Base-by-base conservation (phyloP, 1,140 invertebrate species). In the Aphaenogaster rudis region DNA sequence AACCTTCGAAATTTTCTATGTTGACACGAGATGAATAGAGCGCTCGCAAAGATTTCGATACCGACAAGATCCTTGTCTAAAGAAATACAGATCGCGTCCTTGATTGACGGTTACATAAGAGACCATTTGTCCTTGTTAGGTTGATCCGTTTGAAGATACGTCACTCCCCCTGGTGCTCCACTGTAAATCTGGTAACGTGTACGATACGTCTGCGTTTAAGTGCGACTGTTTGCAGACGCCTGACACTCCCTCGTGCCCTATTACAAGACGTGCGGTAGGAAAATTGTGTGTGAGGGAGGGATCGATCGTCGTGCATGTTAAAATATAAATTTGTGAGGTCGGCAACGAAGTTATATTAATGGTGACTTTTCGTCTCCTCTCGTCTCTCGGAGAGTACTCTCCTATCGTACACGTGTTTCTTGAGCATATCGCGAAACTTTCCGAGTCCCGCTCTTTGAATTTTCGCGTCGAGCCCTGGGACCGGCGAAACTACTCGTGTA, bases 111-210 rank as follows among this genome's bases (percentile, higher is more conserved):
- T 50, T 64, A 36, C 45, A 48, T 6, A 36, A 50, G 36, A 8
- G 33, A 21, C 61, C 77, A 76, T 76, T 76, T 76, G 72, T 76
- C 33, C 61, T 66, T 48, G 76, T 78, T 78, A 78, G 59, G 28
- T 52, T 36, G 77, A 79, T 66, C 61, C 63, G 59, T 52, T 50
- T 15, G 17, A 17, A 50, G n/a, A 52, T 36, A 36, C 17, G 17
- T 78, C 76, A 48, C 8, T 48, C 11, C n/a, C 77, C 61, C n/a
- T 5, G 15, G 50, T 50, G 9, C 36, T 45, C 15, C 6, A 15
- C 7, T n/a, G 42, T 64, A 64, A 78, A 78, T 78, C 57, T 61
- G 57, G 33, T 50, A 64, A 50, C 45, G 33, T 45, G 61, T 17
- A 45, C 57, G 61, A 64, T n/a, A 50, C 33, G 59, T 79, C 17